Conservation (phyloP, 2,888 invertebrate species). For the Fissipunctia ypsillon region DNA sequence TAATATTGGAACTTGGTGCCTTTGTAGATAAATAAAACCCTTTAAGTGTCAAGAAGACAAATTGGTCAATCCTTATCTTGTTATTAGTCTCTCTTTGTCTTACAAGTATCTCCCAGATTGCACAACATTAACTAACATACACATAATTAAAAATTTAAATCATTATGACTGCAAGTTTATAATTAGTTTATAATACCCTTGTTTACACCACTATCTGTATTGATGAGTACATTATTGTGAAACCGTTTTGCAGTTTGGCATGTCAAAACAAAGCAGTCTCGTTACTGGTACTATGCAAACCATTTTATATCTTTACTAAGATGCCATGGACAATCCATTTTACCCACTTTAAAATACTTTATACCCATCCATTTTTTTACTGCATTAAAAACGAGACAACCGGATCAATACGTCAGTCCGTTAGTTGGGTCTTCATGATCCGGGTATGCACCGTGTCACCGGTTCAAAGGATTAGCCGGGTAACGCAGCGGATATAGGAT, state of each 20-base stretch:
- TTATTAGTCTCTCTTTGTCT: background rate
- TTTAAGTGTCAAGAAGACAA: background rate
- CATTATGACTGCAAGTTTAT: background rate
- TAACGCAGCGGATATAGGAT: conserved; percentile 42
- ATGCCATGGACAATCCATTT: too few relatives aligned
- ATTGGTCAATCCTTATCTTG: background rate
- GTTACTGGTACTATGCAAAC: too few relatives aligned
- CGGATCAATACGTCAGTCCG: conserved; percentile 37
- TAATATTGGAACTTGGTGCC: too few relatives aligned
- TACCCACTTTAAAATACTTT: background rate
- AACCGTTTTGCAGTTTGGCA: too few relatives aligned
- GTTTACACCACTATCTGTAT: background rate
- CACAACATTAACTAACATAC: background rate
- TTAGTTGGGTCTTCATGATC: conserved; percentile 45
- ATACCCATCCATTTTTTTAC: background rate
- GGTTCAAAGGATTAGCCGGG: conserved; percentile 48
- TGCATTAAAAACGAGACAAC: conserved; percentile 12
- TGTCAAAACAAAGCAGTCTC: too few relatives aligned
- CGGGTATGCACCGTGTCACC: conserved; percentile 51
- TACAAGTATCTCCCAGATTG: background rate
- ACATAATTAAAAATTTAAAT: background rate
- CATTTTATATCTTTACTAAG: too few relatives aligned
- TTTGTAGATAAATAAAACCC: background rate
- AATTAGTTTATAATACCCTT: background rate
- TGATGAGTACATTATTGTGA: background rate